Evolutionary conservation across 2,797 vertebrate genomes (phyloP), one percentile per base, ranked within the genome.

Genomic region (Synanceia verrucosa): DNA sequence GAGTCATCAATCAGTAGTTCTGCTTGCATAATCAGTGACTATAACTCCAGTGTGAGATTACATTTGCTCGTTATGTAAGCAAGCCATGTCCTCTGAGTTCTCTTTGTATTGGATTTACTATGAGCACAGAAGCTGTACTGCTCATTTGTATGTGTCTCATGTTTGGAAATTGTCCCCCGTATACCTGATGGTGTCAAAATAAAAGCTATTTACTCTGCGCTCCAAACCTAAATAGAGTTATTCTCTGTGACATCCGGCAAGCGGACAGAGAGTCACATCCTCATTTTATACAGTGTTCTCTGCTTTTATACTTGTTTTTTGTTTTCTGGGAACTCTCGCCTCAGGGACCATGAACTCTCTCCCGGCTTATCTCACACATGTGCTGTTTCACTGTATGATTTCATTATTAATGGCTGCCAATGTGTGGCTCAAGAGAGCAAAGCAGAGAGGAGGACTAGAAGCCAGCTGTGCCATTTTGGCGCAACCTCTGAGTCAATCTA

Each of bases 401-500:
- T 90, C 73, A 90, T 92, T 92, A 89, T 90, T 88, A 86, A 87
- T 86, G 80, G 83, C 68, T 78, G 82, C 67, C 79, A 78, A 86
- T 76, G 82, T 76, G 83, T 74, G 70, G 84, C 81, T 79, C 67
- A 62, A 81, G 75, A 79, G 81, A 37, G 74, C 37, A 63, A 70
- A 76, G 64, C n/a, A 63, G 57, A 43, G 63, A 50, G 73, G 73
- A 64, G 80, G 51, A 73, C 78, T 60, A 47, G 75, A 78, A 79
- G 73, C 85, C 85, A 85, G 81, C 77, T 81, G 82, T 88, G 86
- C 84, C 91, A 85, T 93, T 91, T 89, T 85, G 86, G 80, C 47
- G 24, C 91, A 89, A 92, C 91, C 90, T 86, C 73, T 43, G 77
- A 92, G 92, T 94, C 93, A 94, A 91, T 92, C 78, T 90, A 92